Base-by-base conservation (phyloP, 2,113 vertebrate genomes). In the Trochalopteron elliotii region DNA sequence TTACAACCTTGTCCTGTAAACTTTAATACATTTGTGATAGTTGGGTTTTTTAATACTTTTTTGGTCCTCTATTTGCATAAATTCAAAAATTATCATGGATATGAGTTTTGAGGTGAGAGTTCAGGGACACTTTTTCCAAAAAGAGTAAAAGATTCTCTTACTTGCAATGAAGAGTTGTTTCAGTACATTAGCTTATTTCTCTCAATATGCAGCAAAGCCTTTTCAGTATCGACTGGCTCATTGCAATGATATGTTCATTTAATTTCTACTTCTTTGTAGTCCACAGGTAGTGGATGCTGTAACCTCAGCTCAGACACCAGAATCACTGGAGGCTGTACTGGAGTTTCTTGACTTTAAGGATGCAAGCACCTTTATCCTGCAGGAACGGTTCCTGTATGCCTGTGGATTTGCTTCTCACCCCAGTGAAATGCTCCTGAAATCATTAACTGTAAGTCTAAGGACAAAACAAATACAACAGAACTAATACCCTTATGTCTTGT, bases 361-460 rank as follows among this genome's bases (percentile, higher is more conserved):
- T 61, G 89, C 97, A 77, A 98, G 98, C 52, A 97, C 97, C 59
- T 75, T 97, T 37, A 31, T 98, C 53, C 97, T 99, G 64, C 99
- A 99, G 96, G 99, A 99, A 87, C 97, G 99, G 44, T 99, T 99
- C 90, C 98, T 99, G 25, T 99, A 99, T 24, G 99, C 99, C 57
- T 99, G 98, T 87, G 99, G 99, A 71, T 99, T 99, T 88, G 98
- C 99, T 44, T 99, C 99, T 55, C 99, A 99, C 70, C 99, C 99
- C 11, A 98, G 97, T 28, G 99, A 99, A 95, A 97, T 69, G 12
- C 98, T 99, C 96, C 98, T 99, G 12, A 97, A 98, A 95, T 97
- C 98, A 53, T 96, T 99, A 94, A 95, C 99, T 96, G 99, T 99
- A 95, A 99, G 99, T 97, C 59, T 37, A 83, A 42, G 49, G 59